phyloP scores from a whole-genome alignment of 2,113 vertebrate genomes.

The Brachyhypopomus occidentalis region DNA sequence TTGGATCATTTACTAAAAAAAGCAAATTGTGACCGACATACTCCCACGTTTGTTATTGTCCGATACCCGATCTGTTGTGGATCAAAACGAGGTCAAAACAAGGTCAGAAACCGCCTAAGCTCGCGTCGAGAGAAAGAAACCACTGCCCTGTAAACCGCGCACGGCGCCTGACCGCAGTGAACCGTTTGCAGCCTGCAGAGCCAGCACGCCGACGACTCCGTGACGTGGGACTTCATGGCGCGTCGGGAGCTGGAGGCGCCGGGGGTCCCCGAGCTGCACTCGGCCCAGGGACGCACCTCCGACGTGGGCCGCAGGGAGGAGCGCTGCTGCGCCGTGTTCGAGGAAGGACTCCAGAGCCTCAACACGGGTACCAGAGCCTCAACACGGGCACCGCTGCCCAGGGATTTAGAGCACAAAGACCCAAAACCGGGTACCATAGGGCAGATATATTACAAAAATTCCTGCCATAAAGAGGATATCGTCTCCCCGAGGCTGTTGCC shows the following conservation, averaged over 20 bases:
- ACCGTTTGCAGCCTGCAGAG: slow-evolving; percentile 79
- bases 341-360: slow-evolving; percentile 83
- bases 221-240: slow-evolving; percentile 92
- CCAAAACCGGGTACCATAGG: not conserved
- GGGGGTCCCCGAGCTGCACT: slow-evolving; percentile 61
- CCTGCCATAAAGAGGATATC: too few relatives aligned
- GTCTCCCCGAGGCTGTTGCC: too few relatives aligned
- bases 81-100: too few relatives aligned
- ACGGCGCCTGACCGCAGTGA: too few relatives aligned
- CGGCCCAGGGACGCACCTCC: slow-evolving; percentile 75
- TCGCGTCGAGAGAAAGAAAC: too few relatives aligned
- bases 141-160: too few relatives aligned
- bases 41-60: too few relatives aligned
- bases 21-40: too few relatives aligned
- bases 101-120: too few relatives aligned
- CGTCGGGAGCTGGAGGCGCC: slow-evolving; percentile 80
- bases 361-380: slow-evolving; percentile 75
- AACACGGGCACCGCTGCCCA: not conserved
- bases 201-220: slow-evolving; percentile 75
- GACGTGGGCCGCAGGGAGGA: slow-evolving; percentile 80
- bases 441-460: not conserved
- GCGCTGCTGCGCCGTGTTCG: slow-evolving; percentile 84
- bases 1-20: too few relatives aligned
- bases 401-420: not conserved
- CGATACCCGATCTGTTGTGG: too few relatives aligned